Evolutionary conservation across 1,140 invertebrate species (phyloP).

Genomic region (Cyphomyrmex costatus): DNA sequence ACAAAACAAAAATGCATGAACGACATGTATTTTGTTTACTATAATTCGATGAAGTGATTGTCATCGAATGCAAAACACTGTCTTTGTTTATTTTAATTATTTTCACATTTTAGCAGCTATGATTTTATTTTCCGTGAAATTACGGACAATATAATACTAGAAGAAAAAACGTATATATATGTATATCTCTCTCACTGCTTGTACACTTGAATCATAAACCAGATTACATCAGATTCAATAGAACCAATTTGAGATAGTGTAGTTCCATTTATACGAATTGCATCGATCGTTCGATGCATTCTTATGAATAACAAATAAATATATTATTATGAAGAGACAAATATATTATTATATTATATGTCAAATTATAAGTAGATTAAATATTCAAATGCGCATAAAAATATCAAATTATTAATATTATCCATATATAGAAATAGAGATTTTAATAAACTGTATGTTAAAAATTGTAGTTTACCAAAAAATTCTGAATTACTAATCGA

Average conservation of each 20-base stretch:
- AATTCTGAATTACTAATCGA: not conserved
- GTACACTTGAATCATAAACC: not conserved
- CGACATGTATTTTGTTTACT: not conserved
- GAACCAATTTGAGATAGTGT: not conserved
- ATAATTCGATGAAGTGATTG: not conserved
- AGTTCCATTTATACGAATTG: not conserved
- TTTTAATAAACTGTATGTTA: not conserved
- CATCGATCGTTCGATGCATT: not conserved
- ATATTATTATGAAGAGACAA: not conserved
- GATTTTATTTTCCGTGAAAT: not conserved
- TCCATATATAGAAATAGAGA: not conserved
- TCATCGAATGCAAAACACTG: not conserved
- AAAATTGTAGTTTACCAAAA: conserved; percentile 5
- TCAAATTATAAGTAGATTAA: not conserved
- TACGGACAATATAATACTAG: not conserved
- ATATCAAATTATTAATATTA: not conserved
- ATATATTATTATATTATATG: not conserved
- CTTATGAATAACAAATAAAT: not conserved
- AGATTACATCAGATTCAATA: not conserved
- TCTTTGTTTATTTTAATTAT: not conserved
- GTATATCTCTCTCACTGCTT: not conserved
- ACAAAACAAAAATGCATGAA: not conserved
- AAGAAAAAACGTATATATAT: too few species aligned
- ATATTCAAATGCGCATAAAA: not conserved
- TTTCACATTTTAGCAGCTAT: not conserved